Evolutionary conservation across 2,888 invertebrate genomes (phyloP), one percentile per base, ranked within the genome.

Genomic region (Apoderus coryli): DNA sequence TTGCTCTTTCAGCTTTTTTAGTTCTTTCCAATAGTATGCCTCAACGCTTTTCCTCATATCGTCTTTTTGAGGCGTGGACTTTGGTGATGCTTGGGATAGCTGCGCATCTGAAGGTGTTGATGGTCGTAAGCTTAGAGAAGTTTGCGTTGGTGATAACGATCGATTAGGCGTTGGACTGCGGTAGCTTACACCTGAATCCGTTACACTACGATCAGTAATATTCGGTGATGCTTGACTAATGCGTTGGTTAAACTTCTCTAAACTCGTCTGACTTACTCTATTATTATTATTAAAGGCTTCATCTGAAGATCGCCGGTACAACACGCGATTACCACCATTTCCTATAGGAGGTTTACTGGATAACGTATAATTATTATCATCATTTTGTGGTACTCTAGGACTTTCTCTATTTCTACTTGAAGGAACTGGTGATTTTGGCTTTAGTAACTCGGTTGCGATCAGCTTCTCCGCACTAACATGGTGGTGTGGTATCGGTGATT

Each of bases 1-100:
- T 48, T 67, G 65, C 26, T 69, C 60, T 45, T 71, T 74, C 34
- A 69, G 50, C 50, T 69, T 69, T 47, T 70, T 72, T 31, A 76
- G 53, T 47, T 72, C 72, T 42, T 73, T 70, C 75, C 75, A 76
- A 40, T 73, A 75, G 44, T 70, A 73, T 0, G 70, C 73, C 49
- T 76, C 75, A 0, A 71, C 65, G 47, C 63, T 67, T 45, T 65
- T 64, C 7, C 68, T 53, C 22, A 69, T 67, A 44, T 64, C 65
- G 40, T 65, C 63, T 51, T 67, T 68, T 35, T 64, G 62, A 6
- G 57, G 57, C 3, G 57, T 56, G 22, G 44, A 36, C 29, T 43
- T 40, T 26, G 37, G 39, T 10, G 41, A 37, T 3, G 19, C 12
- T 3, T 36, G 36, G 14, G 44, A 36, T 3, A 32, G 33, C 16